Evolutionary conservation across 2,797 vertebrate species (phyloP).

Genomic region (Acanthopagrus latus): DNA sequence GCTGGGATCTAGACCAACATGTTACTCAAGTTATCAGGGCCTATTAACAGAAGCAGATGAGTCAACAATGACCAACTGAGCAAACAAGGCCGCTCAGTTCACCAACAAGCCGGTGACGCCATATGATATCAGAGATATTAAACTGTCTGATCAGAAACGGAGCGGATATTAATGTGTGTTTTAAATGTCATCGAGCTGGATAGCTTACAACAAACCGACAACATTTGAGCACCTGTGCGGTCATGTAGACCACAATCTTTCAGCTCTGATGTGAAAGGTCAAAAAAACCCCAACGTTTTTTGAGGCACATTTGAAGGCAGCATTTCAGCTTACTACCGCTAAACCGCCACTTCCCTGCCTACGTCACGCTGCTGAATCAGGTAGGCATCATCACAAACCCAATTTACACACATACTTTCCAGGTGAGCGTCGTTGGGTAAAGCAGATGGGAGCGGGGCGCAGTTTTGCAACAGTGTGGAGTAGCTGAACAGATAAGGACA

Average conservation of each 20-base stretch:
- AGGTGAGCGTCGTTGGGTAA: conserved; percentile 50
- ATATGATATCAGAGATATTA: neutral
- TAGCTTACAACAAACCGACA: neutral
- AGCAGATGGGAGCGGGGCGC: neutral
- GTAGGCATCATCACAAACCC: conserved; percentile 13
- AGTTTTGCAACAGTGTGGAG: neutral
- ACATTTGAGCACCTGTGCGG: neutral
- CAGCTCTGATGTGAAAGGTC: neutral
- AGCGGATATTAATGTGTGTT: neutral
- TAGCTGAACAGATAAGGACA: neutral
- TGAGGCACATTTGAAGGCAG: conserved; percentile 6
- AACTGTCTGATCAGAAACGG: neutral
- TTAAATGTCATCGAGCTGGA: neutral
- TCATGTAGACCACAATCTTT: neutral
- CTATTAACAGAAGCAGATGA: neutral
- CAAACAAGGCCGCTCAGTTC: neutral
- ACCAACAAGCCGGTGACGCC: neutral
- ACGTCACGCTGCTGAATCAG: conserved; percentile 52
- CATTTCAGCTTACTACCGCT: neutral
- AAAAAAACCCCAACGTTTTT: too few species aligned
- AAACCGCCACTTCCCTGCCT: neutral
- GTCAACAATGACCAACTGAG: neutral
- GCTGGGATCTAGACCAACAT: neutral
- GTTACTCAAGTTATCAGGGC: neutral
- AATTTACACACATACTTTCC: conserved; percentile 52